A percentile compares a stretch with the other conserved stretches of the same genome.
phyloP scores from a whole-genome alignment of 1,140 invertebrate genomes.

The Magallana angulata region DNA sequence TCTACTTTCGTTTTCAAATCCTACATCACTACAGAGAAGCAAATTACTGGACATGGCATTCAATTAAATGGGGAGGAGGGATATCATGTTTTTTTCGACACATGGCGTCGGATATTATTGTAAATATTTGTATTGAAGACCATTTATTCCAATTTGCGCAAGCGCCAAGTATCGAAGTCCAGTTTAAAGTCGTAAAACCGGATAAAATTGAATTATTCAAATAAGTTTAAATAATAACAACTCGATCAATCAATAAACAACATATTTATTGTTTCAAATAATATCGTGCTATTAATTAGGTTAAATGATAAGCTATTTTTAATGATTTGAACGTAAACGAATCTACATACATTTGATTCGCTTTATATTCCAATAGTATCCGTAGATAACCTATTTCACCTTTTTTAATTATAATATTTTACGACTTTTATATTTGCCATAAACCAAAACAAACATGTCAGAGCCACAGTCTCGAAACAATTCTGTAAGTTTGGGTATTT shows the following conservation, averaged over 20 bases:
- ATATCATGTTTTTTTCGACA: constrained; percentile 15
- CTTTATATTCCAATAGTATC: not conserved
- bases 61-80: constrained; percentile 4
- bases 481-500: not conserved
- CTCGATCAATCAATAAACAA: no score
- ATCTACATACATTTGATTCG: no score
- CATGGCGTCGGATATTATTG: constrained; percentile 32
- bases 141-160: not conserved
- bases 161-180: not conserved
- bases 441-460: not conserved
- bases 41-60: constrained; percentile 28
- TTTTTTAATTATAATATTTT: constrained; percentile 30
- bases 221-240: no score
- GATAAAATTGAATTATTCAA: not conserved
- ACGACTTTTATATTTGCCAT: constrained; percentile 43
- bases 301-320: no score
- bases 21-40: not conserved
- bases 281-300: no score
- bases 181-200: not conserved
- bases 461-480: not conserved
- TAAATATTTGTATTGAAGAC: constrained; percentile 22
- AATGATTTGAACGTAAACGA: no score
- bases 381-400: not conserved
- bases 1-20: constrained; percentile 49
- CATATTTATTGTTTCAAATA: no score